A percentile compares a stretch with the other conserved stretches of the same genome.
phyloP scores from a whole-genome alignment of 1,140 invertebrate species.

The Euura lappo region DNA sequence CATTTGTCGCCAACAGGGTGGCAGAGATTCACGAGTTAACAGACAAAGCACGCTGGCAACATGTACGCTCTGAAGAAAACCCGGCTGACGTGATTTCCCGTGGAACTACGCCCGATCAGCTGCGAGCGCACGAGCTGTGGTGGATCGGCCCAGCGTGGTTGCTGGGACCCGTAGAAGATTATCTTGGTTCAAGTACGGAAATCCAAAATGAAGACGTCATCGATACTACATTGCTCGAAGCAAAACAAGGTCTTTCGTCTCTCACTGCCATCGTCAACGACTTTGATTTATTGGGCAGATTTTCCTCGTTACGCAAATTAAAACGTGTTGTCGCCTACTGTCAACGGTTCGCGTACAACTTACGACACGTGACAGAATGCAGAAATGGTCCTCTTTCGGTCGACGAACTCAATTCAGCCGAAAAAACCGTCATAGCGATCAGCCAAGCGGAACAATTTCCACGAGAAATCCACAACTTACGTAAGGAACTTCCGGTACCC shows the following conservation, averaged over 20 bases:
- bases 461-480: background rate
- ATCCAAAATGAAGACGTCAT: background rate
- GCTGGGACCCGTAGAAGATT: background rate
- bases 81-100: conserved; percentile 54
- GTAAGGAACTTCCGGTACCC: conserved; percentile 15
- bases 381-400: conserved; percentile 18
- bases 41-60: conserved; percentile 43
- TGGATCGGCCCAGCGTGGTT: conserved; percentile 34
- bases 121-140: conserved; percentile 38
- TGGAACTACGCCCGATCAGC: conserved; percentile 33
- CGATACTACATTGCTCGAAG: background rate
- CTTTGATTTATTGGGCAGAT: conserved; percentile 15
- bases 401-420: conserved; percentile 13
- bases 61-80: conserved; percentile 50
- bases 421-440: background rate
- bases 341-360: conserved; percentile 12
- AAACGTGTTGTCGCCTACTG: conserved; percentile 14
- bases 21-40: conserved; percentile 35
- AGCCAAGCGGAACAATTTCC: conserved; percentile 7
- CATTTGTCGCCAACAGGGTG: conserved; percentile 48
- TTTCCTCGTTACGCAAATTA: conserved; percentile 15
- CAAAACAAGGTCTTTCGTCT: conserved; percentile 5
- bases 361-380: background rate
- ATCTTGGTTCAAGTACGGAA: background rate
- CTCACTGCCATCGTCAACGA: conserved; percentile 16